These are phyloP conservation scores for Alectura lathami DNA, from an alignment of 2,113 vertebrate genomes.

Conservation along the genomic window DNA sequence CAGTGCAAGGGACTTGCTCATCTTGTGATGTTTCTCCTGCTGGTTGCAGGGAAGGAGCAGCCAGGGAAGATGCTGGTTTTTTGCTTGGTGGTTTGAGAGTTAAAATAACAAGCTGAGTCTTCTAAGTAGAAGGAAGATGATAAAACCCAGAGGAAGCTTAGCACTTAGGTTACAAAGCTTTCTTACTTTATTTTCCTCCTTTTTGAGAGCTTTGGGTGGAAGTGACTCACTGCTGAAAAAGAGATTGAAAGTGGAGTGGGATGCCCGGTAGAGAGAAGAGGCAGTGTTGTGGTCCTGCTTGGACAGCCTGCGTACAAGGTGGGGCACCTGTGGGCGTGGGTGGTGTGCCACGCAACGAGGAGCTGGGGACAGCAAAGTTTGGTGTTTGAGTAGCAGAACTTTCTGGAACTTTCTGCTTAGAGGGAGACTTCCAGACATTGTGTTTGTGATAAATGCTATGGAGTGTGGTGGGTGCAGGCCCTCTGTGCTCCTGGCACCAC, in stretches of 20 bases:
- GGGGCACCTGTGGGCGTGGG: rapidly evolving
- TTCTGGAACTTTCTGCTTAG: background rate
- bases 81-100: background rate
- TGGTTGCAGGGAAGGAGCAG: background rate
- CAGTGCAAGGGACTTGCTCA: background rate
- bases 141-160: background rate
- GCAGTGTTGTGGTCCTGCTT: background rate
- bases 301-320: background rate
- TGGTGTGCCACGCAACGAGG: background rate
- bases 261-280: background rate
- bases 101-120: background rate
- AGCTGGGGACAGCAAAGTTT: background rate
- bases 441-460: rapidly evolving
- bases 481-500: background rate
- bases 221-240: background rate
- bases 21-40: background rate
- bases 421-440: background rate
- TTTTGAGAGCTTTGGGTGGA: background rate
- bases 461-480: background rate
- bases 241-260: background rate
- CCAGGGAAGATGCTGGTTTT: background rate
- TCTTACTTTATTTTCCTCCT: no score
- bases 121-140: background rate
- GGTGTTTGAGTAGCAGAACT: background rate
- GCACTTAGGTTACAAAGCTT: background rate